A percentile compares a stretch with the other conserved stretches of the same genome.
Evolutionary conservation across 2,797 vertebrate genomes (phyloP).

Genomic region (Falco peregrinus): DNA sequence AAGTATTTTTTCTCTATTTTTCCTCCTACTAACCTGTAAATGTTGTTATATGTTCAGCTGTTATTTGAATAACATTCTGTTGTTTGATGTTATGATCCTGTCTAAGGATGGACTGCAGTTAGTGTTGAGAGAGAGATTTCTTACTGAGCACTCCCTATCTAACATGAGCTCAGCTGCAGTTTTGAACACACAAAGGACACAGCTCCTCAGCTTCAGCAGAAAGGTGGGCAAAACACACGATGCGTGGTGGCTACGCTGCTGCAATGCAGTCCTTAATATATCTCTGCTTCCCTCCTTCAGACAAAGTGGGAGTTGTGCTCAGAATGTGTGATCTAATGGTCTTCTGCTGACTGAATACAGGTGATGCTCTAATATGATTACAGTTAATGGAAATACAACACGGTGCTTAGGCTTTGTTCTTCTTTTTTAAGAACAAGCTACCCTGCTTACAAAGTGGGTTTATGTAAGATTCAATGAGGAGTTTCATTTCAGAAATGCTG

Average conservation of each 20-base stretch:
- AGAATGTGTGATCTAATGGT: background rate
- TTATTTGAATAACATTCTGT: background rate
- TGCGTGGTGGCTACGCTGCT: accelerated
- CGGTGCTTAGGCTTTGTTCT: background rate
- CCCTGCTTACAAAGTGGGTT: background rate
- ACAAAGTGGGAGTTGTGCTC: background rate
- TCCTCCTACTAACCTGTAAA: background rate
- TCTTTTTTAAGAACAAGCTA: background rate
- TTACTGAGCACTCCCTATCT: background rate
- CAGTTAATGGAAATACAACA: background rate
- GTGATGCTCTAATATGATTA: background rate
- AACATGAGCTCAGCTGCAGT: background rate
- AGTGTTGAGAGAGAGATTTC: background rate
- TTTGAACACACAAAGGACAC: background rate
- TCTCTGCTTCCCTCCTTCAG: background rate
- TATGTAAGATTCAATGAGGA: background rate
- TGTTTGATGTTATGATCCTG: background rate
- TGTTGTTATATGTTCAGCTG: background rate
- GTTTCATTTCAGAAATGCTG: background rate
- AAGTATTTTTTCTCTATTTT: background rate
- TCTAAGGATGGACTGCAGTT: background rate
- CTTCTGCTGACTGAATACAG: background rate
- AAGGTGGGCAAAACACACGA: background rate
- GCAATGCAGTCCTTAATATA: background rate
- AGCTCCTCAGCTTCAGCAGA: background rate